Conservation (phyloP, 1,140 invertebrate species). For the Kradibia gibbosae region DNA sequence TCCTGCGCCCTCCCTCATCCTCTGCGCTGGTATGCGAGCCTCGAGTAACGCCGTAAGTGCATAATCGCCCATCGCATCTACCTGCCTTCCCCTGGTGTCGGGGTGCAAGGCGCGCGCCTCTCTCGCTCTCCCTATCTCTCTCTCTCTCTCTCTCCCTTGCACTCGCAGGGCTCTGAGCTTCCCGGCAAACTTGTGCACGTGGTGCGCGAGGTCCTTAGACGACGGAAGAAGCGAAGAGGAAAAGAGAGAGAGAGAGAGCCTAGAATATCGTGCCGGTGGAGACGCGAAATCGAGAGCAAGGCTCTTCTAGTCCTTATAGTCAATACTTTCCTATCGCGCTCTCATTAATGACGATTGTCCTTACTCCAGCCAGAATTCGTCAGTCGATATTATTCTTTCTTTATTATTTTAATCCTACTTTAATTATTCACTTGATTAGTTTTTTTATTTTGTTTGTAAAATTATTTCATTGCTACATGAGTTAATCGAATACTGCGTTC, state of each 20-base stretch:
- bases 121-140: background rate
- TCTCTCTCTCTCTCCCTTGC: constrained; percentile 18
- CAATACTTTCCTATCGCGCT: too few species aligned
- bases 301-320: background rate
- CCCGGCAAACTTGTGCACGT: background rate
- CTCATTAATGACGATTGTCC: too few species aligned
- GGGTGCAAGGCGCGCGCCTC: constrained; percentile 27
- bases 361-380: too few species aligned
- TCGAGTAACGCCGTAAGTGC: constrained; percentile 72
- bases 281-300: constrained; percentile 34
- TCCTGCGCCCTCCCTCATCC: too few species aligned
- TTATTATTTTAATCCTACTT: too few species aligned
- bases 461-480: too few species aligned
- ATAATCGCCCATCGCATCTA: constrained; percentile 73
- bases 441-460: too few species aligned
- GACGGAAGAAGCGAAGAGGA: background rate
- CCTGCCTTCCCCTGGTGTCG: constrained; percentile 72
- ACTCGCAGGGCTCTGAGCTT: background rate
- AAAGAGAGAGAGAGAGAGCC: constrained; percentile 16
- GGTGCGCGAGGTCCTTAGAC: too few species aligned
- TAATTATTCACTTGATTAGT: too few species aligned
- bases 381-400: too few species aligned
- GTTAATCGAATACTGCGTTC: too few species aligned
- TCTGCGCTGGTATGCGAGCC: constrained; percentile 65
- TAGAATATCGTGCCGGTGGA: constrained; percentile 8